These are phyloP conservation scores for Caenorhabditis sinica DNA, from an alignment of 2,888 invertebrate species.

Conservation along the genomic window DNA sequence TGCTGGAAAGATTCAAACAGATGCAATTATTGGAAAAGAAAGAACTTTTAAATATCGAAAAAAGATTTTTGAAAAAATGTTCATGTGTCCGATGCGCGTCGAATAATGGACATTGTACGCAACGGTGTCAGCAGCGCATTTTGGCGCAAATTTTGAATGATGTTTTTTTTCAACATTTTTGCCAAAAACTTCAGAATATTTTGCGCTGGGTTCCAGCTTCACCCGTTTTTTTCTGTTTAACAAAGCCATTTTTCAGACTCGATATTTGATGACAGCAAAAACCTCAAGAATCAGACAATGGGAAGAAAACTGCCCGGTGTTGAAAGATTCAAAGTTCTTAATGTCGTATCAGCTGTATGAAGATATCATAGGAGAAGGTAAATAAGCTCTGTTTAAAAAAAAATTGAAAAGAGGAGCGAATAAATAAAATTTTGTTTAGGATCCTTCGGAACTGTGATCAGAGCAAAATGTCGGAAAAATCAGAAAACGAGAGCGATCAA, in stretches of 20 bases:
- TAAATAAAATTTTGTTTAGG: too few relatives aligned
- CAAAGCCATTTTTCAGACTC: conserved; percentile 14
- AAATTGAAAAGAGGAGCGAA: too few relatives aligned
- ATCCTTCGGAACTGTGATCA: conserved; percentile 63
- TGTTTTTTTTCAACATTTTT: too few relatives aligned
- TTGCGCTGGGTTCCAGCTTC: background rate
- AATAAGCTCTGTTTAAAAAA: background rate
- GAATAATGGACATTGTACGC: conserved; percentile 31
- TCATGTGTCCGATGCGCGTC: conserved; percentile 33
- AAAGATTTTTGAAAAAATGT: conserved; percentile 9
- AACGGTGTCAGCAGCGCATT: background rate
- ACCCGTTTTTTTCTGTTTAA: background rate
- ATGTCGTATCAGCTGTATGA: conserved; percentile 35
- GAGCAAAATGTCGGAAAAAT: conserved; percentile 36
- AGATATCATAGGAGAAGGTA: conserved; percentile 63
- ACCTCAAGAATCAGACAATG: conserved; percentile 22
- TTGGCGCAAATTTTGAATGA: conserved; percentile 47
- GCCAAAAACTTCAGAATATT: background rate
- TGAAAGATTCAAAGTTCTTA: conserved; percentile 32
- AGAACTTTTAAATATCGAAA: too few relatives aligned
- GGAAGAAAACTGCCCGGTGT: conserved; percentile 61
- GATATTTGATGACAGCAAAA: conserved; percentile 12
- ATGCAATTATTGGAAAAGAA: too few relatives aligned
- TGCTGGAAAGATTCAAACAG: too few relatives aligned
- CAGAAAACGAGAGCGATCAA: conserved; percentile 53